Evolutionary conservation across 2,797 vertebrate genomes (phyloP), one percentile per base, ranked within the genome.

Genomic region (Eutrigla gurnardus): DNA sequence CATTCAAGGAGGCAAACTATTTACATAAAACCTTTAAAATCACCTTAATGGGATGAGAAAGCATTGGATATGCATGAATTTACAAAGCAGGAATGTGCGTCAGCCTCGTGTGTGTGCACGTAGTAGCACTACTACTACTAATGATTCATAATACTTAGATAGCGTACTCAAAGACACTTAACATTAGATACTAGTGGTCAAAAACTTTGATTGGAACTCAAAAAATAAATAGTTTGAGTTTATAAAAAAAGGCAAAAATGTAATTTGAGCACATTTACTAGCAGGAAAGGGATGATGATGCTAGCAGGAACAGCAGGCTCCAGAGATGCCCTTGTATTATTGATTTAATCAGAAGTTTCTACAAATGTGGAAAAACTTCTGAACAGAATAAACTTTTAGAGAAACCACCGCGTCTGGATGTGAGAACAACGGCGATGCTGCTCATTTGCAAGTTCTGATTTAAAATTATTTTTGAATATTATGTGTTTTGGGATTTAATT

Each of bases 11-110:
- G 35, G 37, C 40, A 70, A 40, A 2, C 3, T 33, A 52, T 74
- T 77, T 70, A 68, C 65, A 76, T 83, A n/a, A 50, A 42, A 77
- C 59, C 49, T 32, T 75, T 6, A 78, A 67, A 80, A 65, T 63
- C 35, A 0, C 5, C 0, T 63, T 37, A 11, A 63, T 11, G 57
- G 42, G 11, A 18, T 58, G 15, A 25, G 8, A 62, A 42, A 68
- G 32, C 1, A 49, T 37, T 70, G 11, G 68, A 62, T 70, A 52
- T 70, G 52, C 18, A 76, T 50, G 35, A 9, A 7, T 55, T 9
- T 49, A 7, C 5, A 64, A 42, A 58, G 45, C 43, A 64, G 36
- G 52, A 43, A 36, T 11, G 33, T 47, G 18, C 32, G 33, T 39
- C 4, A 8, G 3, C 4, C 10, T 17, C 0, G 1, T 37, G 32